Base-by-base conservation (phyloP, 2,888 invertebrate species). In the Drosophila imparisetae region DNA sequence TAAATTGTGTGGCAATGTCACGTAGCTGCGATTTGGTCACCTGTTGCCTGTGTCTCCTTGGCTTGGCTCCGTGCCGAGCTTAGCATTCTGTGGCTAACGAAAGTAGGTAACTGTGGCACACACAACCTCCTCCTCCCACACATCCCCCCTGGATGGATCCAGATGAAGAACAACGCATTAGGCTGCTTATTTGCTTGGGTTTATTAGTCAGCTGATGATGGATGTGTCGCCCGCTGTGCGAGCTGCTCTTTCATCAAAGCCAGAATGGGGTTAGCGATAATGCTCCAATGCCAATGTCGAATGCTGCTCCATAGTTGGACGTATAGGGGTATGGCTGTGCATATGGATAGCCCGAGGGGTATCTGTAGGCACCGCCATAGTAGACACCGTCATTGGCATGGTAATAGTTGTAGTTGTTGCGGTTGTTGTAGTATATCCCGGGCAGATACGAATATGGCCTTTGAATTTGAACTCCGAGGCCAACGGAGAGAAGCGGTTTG, bases 401-500 rank as follows among this genome's bases (percentile, higher is more conserved):
- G 63, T 76, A 78, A 21, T 4, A 1, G 18, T 38, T 38, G 38
- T 38, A 18, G 38, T 38, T 53, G 32, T 21, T 21, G 42, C 5
- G 21, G 50, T 76, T 71, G 71, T 76, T 69, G 72, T 79, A 78
- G 5, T 72, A 58, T 32, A 69, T 63, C 50, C 48, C 65, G 4
- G 69, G 55, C 40, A 32, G 42, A 60, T 73, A 73, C 6, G 62
- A 36, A 50, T 62, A 69, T 11, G 69, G 75, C 29, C 68, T 62
- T 29, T 71, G 11, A 18, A 52, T n/a, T 54, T 75, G 83, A 13
- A 80, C 70, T 55, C 80, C 73, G 4, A 82, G 11, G 29, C 85
- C 85, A 40, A 79, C 77, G 49, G 85, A 82, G 36, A 81, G 73
- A n/a, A 81, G 52, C 5, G 85, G 87, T 58, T 85, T 85, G 67